These are phyloP conservation scores for Molanna angustata DNA, from an alignment of 2,888 invertebrate genomes.

Conservation along the genomic window DNA sequence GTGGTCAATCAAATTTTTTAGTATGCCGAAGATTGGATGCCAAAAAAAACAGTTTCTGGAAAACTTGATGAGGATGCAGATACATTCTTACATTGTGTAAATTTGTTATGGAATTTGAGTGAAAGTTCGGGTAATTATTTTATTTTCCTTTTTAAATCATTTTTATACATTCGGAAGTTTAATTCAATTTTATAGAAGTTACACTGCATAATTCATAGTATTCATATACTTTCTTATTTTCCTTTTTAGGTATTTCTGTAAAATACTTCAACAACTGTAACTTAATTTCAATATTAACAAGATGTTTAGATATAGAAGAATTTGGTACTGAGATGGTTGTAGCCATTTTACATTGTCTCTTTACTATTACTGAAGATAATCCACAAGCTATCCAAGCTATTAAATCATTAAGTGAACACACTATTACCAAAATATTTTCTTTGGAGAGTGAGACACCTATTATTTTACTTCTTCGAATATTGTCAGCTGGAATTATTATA, in stretches of 20 bases:
- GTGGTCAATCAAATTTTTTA: conserved; percentile 35
- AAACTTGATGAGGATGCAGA: conserved; percentile 58
- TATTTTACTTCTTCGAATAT: conserved; percentile 52
- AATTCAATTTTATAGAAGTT: conserved; percentile 61
- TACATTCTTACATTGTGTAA: conserved; percentile 64
- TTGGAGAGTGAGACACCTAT: conserved; percentile 46
- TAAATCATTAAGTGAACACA: conserved; percentile 48
- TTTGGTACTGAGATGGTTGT: conserved; percentile 58
- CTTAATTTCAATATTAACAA: conserved; percentile 58
- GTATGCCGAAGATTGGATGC: conserved; percentile 53
- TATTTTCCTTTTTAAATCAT: conserved; percentile 65
- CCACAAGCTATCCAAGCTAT: conserved; percentile 54
- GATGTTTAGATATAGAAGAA: conserved; percentile 56
- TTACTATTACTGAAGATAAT: conserved; percentile 72
- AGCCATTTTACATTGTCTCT: conserved; percentile 63
- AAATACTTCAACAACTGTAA: conserved; percentile 63
- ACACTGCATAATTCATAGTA: not conserved
- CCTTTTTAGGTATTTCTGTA: conserved; percentile 55
- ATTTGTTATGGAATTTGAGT: conserved; percentile 68
- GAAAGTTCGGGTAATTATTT: conserved; percentile 56
- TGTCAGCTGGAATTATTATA: conserved; percentile 58
- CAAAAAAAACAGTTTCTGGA: conserved; percentile 42
- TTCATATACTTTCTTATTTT: not conserved
- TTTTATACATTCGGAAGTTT: conserved; percentile 67
- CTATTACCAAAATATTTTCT: conserved; percentile 45